phyloP scores from a whole-genome alignment of 2,888 invertebrate species.

The Steromphala cineraria region DNA sequence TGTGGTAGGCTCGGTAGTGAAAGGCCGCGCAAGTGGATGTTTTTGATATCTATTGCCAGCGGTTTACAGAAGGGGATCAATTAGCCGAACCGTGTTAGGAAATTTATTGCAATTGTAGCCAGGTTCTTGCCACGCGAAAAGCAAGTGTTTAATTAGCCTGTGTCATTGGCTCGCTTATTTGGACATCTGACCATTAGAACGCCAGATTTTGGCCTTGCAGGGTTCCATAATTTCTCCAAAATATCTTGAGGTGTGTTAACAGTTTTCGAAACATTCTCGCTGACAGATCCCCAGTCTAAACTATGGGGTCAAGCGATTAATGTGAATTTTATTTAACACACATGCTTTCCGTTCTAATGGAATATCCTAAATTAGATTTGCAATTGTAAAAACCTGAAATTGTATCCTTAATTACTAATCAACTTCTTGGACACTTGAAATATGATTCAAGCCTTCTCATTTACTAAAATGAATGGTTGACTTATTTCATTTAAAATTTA shows the following conservation, averaged over 20 bases:
- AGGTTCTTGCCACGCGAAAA: slow-evolving; percentile 8
- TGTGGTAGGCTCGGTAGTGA: slow-evolving; percentile 29
- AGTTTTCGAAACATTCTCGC: neutral
- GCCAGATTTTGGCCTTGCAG: neutral
- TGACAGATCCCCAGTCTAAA: too few relatives aligned
- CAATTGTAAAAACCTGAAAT: too few relatives aligned
- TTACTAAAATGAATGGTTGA: too few relatives aligned
- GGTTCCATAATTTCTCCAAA: neutral
- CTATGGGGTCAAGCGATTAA: neutral
- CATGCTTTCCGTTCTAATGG: neutral
- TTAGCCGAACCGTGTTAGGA: slow-evolving; percentile 33
- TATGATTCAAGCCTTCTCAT: too few relatives aligned
- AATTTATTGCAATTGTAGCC: slow-evolving; percentile 15
- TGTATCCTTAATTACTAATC: too few relatives aligned
- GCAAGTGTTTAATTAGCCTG: neutral
- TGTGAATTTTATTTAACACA: neutral
- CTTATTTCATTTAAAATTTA: too few relatives aligned
- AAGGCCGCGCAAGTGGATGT: slow-evolving; percentile 45
- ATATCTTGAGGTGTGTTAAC: neutral
- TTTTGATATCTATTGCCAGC: slow-evolving; percentile 53
- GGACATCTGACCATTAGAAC: neutral
- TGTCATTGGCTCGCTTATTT: neutral
- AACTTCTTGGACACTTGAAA: too few relatives aligned
- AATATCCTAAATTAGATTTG: neutral
- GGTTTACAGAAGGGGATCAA: slow-evolving; percentile 55